phyloP scores from a whole-genome alignment of 2,797 vertebrate genomes.

The Natrix natrix region DNA sequence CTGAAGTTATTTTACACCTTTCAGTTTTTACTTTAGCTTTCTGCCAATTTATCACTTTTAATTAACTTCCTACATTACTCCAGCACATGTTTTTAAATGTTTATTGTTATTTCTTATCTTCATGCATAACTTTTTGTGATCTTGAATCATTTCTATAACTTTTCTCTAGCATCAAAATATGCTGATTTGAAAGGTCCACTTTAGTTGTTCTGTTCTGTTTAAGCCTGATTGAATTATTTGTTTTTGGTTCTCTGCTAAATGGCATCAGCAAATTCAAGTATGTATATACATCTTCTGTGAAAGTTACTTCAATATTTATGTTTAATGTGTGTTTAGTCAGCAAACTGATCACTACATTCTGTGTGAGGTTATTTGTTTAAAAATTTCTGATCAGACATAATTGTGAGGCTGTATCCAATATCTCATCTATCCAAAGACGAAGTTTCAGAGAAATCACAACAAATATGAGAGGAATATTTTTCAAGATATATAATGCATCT shows the following conservation, averaged over 20 bases:
- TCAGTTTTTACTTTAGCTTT: not conserved
- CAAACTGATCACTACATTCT: not conserved
- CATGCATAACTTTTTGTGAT: not conserved
- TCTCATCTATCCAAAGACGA: not conserved
- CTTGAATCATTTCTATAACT: constrained; percentile 2
- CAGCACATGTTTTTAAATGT: constrained; percentile 5
- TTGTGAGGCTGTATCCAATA: not conserved
- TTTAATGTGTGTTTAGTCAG: not conserved
- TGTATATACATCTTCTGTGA: not conserved
- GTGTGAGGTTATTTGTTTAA: not conserved
- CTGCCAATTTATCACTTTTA: not conserved
- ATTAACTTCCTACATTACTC: not conserved
- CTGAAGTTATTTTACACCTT: not conserved
- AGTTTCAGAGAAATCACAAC: not conserved
- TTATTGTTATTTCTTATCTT: constrained; percentile 10
- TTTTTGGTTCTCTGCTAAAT: not conserved
- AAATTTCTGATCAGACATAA: not conserved
- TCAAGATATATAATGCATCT: not conserved
- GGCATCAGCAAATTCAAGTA: not conserved
- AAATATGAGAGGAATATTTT: not conserved
- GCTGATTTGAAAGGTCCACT: not conserved
- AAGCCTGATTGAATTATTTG: not conserved
- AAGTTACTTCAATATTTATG: not conserved
- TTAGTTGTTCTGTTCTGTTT: not conserved
- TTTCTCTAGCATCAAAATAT: constrained; percentile 1